A percentile compares a stretch with the other conserved stretches of the same genome.
phyloP scores from a whole-genome alignment of 2,113 vertebrate species.

The Ammodytes dubius region DNA sequence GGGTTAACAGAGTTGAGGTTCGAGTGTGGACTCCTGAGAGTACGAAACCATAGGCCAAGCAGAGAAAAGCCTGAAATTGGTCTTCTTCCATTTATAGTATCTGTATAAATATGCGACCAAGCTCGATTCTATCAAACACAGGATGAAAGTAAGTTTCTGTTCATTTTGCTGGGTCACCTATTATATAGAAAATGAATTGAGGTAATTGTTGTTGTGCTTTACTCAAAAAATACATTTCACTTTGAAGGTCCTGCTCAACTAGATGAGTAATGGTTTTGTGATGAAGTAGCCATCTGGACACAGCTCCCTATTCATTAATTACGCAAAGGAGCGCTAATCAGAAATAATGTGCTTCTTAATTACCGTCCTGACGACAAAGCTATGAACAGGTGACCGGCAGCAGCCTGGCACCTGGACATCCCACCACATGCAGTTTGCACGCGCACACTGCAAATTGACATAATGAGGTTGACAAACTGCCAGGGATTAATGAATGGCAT shows the following conservation, averaged over 20 bases:
- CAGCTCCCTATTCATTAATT: conserved; percentile 70
- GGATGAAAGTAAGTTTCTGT: neutral
- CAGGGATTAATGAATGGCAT: conserved; percentile 70
- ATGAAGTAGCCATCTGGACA: conserved; percentile 75
- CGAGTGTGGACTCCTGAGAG: conserved; percentile 55
- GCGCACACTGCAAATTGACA: conserved; percentile 61
- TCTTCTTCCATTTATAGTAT: conserved; percentile 9
- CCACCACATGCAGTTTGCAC: conserved; percentile 47
- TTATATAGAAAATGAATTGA: neutral
- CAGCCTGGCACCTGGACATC: conserved; percentile 63
- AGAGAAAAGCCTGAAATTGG: neutral
- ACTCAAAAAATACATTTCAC: conserved; percentile 25
- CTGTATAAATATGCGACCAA: neutral
- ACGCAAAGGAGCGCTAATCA: conserved; percentile 72
- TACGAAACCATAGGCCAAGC: conserved; percentile 29
- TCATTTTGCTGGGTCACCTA: neutral
- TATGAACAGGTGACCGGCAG: conserved; percentile 68
- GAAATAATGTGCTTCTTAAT: conserved; percentile 78
- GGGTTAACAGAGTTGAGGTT: conserved; percentile 73
- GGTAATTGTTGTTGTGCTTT: neutral
- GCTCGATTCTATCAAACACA: neutral
- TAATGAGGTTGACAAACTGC: conserved; percentile 79
- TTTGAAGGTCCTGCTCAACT: conserved; percentile 63
- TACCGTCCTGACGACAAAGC: conserved; percentile 63
- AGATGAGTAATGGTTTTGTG: conserved; percentile 69